Conservation (phyloP, 1,140 invertebrate species). For the Cotesia typhae region DNA sequence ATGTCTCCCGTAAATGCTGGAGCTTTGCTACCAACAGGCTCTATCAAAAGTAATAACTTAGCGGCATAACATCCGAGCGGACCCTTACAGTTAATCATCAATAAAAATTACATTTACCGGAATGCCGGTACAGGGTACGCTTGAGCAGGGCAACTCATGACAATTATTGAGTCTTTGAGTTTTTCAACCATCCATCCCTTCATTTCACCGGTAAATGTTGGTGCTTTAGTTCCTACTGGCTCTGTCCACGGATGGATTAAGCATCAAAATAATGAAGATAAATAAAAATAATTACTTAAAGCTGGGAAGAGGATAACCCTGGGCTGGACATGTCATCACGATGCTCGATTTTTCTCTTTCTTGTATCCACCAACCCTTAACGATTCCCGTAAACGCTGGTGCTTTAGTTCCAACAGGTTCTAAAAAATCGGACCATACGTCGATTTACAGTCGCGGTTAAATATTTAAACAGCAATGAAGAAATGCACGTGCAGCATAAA, state of each 20-base stretch:
- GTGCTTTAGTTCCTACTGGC: constrained; percentile 74
- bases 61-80: background rate
- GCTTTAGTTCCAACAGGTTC: constrained; percentile 76
- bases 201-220: constrained; percentile 68
- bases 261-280: constrained; percentile 1
- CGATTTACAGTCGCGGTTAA: background rate
- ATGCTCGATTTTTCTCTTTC: constrained; percentile 26
- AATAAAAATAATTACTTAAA: constrained; percentile 56
- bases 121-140: constrained; percentile 75
- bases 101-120: constrained; percentile 67
- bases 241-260: constrained; percentile 63
- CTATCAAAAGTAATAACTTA: constrained; percentile 49
- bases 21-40: constrained; percentile 72
- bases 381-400: constrained; percentile 69
- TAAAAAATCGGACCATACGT: constrained; percentile 52
- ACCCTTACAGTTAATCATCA: background rate
- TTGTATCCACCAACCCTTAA: constrained; percentile 51
- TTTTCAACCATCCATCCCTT: constrained; percentile 48
- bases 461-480: background rate
- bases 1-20: constrained; percentile 68
- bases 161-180: background rate
- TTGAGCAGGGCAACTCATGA: constrained; percentile 77
- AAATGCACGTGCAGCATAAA: background rate
- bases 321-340: constrained; percentile 39
- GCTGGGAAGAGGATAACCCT: constrained; percentile 59